A percentile compares a stretch with the other conserved stretches of the same genome.
phyloP scores from a whole-genome alignment of 1,140 invertebrate species.

The Holotrichia oblita region DNA sequence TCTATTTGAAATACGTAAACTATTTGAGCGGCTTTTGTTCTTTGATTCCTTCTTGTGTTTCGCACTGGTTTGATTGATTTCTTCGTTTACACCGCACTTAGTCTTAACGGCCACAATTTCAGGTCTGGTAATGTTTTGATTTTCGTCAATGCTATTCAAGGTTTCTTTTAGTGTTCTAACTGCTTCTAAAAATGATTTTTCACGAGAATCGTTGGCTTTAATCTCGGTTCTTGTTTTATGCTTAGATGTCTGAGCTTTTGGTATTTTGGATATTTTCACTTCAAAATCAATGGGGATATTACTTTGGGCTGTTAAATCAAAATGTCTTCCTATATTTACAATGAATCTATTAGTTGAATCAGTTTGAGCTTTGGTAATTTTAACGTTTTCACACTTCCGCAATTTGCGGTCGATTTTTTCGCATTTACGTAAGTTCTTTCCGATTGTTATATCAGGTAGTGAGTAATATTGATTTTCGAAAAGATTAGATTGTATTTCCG shows the following conservation, averaged over 20 bases:
- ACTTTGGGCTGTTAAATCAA: conserved; percentile 55
- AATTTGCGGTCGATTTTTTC: conserved; percentile 71
- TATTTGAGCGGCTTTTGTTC: conserved; percentile 26
- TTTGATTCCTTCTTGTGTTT: conserved; percentile 35
- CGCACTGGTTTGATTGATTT: conserved; percentile 4
- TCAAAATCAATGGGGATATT: conserved; percentile 59
- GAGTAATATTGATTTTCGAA: conserved; percentile 74
- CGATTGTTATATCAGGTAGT: conserved; percentile 72
- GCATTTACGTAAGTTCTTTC: conserved; percentile 69
- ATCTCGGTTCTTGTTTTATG: conserved; percentile 47
- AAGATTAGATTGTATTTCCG: conserved; percentile 59
- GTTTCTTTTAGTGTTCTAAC: conserved; percentile 57
- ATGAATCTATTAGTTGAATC: conserved; percentile 56
- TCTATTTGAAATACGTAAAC: conserved; percentile 2
- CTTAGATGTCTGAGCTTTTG: conserved; percentile 50
- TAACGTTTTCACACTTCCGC: conserved; percentile 56
- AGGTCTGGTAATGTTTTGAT: conserved; percentile 50
- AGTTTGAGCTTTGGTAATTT: conserved; percentile 40
- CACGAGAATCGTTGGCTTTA: conserved; percentile 43
- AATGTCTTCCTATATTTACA: conserved; percentile 60
- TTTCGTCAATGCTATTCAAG: conserved; percentile 51
- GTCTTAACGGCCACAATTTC: conserved; percentile 47
- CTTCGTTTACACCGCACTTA: conserved; percentile 41
- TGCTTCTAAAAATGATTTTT: conserved; percentile 54
- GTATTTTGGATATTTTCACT: conserved; percentile 59